These are phyloP conservation scores for Teleogryllus oceanicus DNA, from an alignment of 2,888 invertebrate species.

Conservation along the genomic window DNA sequence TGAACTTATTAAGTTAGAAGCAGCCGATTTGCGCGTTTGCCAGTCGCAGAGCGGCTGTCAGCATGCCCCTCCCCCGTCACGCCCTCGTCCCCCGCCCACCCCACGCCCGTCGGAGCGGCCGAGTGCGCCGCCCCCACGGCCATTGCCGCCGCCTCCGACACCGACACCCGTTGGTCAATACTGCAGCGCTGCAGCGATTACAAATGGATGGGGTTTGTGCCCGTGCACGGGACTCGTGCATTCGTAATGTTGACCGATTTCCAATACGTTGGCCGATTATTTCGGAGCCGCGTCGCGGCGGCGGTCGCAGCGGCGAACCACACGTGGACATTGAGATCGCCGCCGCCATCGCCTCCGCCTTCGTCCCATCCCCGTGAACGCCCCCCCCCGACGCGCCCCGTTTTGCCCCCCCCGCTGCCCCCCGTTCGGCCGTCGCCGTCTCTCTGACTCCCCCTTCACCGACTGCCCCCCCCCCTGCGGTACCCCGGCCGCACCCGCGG, in stretches of 20 bases:
- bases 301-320: background rate
- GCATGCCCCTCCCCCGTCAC: background rate
- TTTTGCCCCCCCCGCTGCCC: no score
- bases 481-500: no score
- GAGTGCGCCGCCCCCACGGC: background rate
- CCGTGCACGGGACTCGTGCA: background rate
- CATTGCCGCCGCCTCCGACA: background rate
- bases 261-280: background rate
- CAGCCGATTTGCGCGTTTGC: background rate
- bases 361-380: no score
- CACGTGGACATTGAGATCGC: background rate
- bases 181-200: slow-evolving; percentile 12
- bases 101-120: no score
- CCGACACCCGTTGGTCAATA: background rate
- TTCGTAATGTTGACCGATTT: background rate
- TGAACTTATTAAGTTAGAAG: background rate
- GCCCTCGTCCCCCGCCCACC: no score
- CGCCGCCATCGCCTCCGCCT: background rate
- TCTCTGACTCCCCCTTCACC: no score
- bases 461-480: no score
- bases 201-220: background rate
- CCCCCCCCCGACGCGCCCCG: no score
- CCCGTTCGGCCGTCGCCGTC: no score
- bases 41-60: background rate
- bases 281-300: background rate